Percentiles rank a stretch among this genome's conserved stretches.
Evolutionary conservation across 2,113 vertebrate species (phyloP).

Genomic region (Pelecanus crispus): DNA sequence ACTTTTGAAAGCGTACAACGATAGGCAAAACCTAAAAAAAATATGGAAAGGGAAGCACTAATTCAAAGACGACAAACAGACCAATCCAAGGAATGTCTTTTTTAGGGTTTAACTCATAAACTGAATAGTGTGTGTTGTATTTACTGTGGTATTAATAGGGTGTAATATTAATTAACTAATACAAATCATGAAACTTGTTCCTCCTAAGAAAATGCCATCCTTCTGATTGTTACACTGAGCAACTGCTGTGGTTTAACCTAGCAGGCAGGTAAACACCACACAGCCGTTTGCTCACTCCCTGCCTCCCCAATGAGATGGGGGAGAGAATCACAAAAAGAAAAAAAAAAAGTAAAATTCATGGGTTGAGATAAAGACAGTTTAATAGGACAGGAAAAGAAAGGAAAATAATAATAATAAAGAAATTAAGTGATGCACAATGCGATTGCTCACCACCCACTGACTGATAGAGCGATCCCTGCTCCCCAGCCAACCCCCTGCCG

Average conservation of each 20-base stretch:
- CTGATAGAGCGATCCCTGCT: no score
- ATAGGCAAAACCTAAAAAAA: not conserved
- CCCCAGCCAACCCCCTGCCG: no score
- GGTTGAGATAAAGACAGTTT: no score
- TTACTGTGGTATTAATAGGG: not conserved
- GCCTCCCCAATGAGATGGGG: no score
- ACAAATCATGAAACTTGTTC: not conserved
- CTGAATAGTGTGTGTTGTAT: accelerated
- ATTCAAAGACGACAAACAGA: not conserved
- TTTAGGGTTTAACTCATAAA: not conserved
- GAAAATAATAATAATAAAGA: no score
- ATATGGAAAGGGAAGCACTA: not conserved
- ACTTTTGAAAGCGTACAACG: not conserved
- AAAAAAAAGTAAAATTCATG: no score
- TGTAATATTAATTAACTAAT: not conserved
- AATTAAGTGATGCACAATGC: no score
- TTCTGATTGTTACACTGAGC: not conserved
- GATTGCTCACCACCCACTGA: no score
- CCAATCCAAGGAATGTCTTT: not conserved
- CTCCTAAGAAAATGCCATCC: not conserved
- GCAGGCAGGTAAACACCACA: no score
- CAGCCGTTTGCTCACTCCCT: no score
- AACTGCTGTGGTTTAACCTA: not conserved
- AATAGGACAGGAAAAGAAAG: no score
- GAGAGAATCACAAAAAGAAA: no score